Evolutionary conservation across 2,113 vertebrate genomes (phyloP), one percentile per base, ranked within the genome.

Genomic region (Ailurus styani): DNA sequence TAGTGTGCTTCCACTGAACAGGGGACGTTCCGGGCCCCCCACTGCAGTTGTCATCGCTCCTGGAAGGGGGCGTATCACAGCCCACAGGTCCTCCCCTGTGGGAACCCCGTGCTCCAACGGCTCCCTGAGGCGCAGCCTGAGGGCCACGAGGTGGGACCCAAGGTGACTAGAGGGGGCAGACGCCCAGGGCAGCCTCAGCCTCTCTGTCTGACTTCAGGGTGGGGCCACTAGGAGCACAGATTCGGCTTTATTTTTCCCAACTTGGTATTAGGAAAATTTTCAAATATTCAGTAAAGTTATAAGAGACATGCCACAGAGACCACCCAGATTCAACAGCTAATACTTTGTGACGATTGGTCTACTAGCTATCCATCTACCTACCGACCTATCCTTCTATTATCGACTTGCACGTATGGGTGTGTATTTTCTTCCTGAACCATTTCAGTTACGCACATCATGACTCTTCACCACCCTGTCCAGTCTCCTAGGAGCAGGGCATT

Each of bases 31-130:
- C 66, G 62, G 50, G 47, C 11, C 34, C 25, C n/a, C 2, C 9
- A 4, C 3, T 5, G 20, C 10, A 75, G 52, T 13, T 25, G 10
- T 14, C 47, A 9, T 11, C 12, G n/a, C 57, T 60, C 60, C 23
- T 17, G 10, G 12, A 55, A 55, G 62, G 34, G 75, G 2, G 8
- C 8, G 2, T 1, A 29, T 25, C 29, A 34, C 25, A 50, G 37
- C 4, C 31, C 23, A 2, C 3, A 10, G 7, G 1, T 37, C 31
- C 50, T 42, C 81, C 18, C 20, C 27, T 50, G n/a, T 2, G 45
- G n/a, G n/a, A 4, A 25, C 18, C 1, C 13, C 1, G 20, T 10
- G 40, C 47, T 23, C 21, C 57, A 31, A 7, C 0, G 1, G 42
- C 62, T 12, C 25, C 70, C 68, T 13, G 29, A 37, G 2, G 6